Evolutionary conservation across 1,140 invertebrate species (phyloP).

Genomic region (Macrostomum lignano): DNA sequence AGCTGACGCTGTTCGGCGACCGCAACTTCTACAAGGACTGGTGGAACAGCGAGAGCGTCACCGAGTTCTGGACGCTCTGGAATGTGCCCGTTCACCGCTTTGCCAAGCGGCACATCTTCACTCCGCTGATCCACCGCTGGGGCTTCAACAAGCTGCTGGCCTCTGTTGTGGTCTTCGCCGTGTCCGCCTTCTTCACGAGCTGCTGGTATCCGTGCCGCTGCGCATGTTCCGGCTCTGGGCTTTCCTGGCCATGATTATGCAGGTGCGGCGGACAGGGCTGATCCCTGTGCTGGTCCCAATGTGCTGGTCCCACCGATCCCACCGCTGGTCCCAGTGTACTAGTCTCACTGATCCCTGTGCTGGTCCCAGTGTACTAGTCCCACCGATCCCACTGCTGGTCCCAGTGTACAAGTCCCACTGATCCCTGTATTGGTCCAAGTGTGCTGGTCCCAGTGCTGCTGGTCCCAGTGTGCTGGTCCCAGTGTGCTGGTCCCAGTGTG

Average conservation of each 20-base stretch:
- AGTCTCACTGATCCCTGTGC: too few relatives aligned
- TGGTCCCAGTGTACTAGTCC: too few relatives aligned
- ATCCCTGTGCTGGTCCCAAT: too few relatives aligned
- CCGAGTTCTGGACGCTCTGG: conserved; percentile 85
- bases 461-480: too few relatives aligned
- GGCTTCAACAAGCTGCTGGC: conserved; percentile 44
- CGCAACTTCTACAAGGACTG: conserved; percentile 87
- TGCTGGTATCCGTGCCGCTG: conserved; percentile 63
- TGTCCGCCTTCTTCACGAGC: conserved; percentile 93
- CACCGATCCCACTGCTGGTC: too few relatives aligned
- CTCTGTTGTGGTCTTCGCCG: conserved; percentile 56
- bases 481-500: too few relatives aligned
- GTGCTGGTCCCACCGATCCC: too few relatives aligned
- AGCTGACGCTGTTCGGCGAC: conserved; percentile 75
- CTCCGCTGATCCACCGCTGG: conserved; percentile 50
- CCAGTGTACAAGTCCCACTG: too few relatives aligned
- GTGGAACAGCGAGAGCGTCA: conserved; percentile 90
- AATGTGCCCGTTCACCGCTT: conserved; percentile 84
- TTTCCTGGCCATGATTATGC: conserved; percentile 80
- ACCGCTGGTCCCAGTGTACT: too few relatives aligned
- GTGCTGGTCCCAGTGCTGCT: too few relatives aligned
- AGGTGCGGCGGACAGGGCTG: too few relatives aligned
- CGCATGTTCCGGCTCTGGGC: conserved; percentile 85
- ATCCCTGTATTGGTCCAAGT: too few relatives aligned
- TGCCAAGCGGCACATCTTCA: conserved; percentile 56